Evolutionary conservation across 2,797 vertebrate genomes (phyloP), one percentile per base, ranked within the genome.

Genomic region (Rhinella marina): DNA sequence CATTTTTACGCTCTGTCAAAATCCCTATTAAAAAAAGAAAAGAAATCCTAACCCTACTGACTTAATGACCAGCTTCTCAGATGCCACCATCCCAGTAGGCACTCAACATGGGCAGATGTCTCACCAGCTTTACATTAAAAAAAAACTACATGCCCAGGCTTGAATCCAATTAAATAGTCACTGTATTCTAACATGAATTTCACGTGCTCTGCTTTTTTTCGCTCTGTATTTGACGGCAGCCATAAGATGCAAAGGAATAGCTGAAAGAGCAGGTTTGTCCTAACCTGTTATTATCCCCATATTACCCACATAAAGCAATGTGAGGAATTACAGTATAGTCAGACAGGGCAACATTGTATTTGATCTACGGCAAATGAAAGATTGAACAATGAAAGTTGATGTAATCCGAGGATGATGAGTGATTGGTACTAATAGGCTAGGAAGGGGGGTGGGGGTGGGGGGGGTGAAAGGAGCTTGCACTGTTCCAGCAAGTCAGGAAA

Each of bases 391-490:
- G 23, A 17, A 62, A 50, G 83, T 62, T 62, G 70, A 85, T 62
- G 70, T 72, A 75, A 84, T 84, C 64, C 25, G 70, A 48, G n/a
- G 14, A 41, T 64, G 68, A 76, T 85, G 83, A 85, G 59, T 78
- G 84, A 66, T 85, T 4, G 50, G 56, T 19, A 11, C n/a, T 29
- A 70, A 19, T n/a, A 52, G 61, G 29, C 29, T 19, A 9, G 17
- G 16, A 52, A 48, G 21, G 19, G 32, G 32, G 41, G 41, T 48
- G 21, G 19, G 32, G 32, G 41, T 4, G 41, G 41, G 41, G 41
- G 41, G 41, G 41, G 41, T n/a, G 19, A 75, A 59, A 77, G 41
- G 9, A 78, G 57, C 73, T 19, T 52, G 32, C 16, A 48, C 64
- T 80, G 62, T 66, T 68, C 50, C 64, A 79, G 77, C 78, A 81